Evolutionary conservation across 2,888 invertebrate species (phyloP).

Genomic region (Megastigmus dorsalis): DNA sequence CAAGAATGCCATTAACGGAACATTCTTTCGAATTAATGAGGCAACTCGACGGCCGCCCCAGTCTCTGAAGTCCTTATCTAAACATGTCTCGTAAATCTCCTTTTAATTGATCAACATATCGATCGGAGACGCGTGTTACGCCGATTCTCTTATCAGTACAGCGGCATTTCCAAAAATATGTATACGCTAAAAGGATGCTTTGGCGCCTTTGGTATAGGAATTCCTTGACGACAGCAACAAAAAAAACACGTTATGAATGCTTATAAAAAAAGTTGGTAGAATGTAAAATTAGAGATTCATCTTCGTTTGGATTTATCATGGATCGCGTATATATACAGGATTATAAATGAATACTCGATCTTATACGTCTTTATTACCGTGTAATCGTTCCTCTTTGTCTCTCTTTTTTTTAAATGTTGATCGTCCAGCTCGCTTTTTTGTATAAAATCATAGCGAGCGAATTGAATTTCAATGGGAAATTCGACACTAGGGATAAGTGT

Average conservation of each 20-base stretch:
- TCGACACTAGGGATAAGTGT: slow-evolving; percentile 8
- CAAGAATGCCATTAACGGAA: slow-evolving; percentile 41
- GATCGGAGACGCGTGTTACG: slow-evolving; percentile 31
- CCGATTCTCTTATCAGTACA: not conserved
- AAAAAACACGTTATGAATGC: not conserved
- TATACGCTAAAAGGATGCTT: not conserved
- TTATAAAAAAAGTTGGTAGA: not conserved
- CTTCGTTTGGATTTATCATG: not conserved
- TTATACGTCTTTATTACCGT: too few species aligned
- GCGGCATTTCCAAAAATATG: not conserved
- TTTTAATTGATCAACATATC: slow-evolving; percentile 30
- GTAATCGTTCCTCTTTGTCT: not conserved
- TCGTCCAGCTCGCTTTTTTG: not conserved
- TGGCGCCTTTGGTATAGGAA: not conserved
- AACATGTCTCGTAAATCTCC: slow-evolving; percentile 41
- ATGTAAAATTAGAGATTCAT: not conserved
- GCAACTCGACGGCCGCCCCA: not conserved
- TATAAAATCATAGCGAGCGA: slow-evolving; percentile 16
- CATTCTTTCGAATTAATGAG: slow-evolving; percentile 39
- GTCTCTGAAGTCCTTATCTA: slow-evolving; percentile 18
- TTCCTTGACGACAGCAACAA: too few species aligned
- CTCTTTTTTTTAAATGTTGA: not conserved
- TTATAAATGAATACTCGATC: too few species aligned
- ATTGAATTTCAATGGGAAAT: slow-evolving; percentile 33
- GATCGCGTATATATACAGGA: too few species aligned